A percentile compares a stretch with the other conserved stretches of the same genome.
Conservation (phyloP, 2,888 invertebrate species). For the Sericinus montela region DNA sequence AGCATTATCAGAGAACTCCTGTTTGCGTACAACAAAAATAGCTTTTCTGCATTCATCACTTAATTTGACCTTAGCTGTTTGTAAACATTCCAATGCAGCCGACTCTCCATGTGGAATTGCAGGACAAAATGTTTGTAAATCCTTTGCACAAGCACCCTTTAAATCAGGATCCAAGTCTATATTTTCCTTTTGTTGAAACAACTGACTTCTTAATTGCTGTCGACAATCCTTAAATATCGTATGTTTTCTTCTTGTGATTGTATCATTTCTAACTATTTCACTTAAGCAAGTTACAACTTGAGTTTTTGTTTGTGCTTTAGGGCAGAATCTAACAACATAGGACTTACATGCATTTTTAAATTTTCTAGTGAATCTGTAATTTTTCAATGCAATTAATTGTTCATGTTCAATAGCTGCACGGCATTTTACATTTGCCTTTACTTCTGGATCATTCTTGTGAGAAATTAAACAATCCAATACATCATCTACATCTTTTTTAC, state of each 20-base stretch:
- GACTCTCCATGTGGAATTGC: conserved; percentile 83
- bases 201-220: conserved; percentile 93
- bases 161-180: conserved; percentile 91
- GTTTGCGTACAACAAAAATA: conserved; percentile 90
- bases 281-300: conserved; percentile 92
- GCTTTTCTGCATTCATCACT: conserved; percentile 86
- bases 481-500: conserved; percentile 89
- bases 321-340: conserved; percentile 85
- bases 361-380: conserved; percentile 95
- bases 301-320: conserved; percentile 85
- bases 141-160: conserved; percentile 88
- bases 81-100: conserved; percentile 90
- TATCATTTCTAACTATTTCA: conserved; percentile 93
- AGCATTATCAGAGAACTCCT: conserved; percentile 91
- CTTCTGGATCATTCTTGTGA: conserved; percentile 92
- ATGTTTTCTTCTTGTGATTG: conserved; percentile 86
- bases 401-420: conserved; percentile 97
- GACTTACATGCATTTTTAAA: conserved; percentile 96
- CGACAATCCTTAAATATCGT: conserved; percentile 93
- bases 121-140: conserved; percentile 86
- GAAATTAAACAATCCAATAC: conserved; percentile 96
- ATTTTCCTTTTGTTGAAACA: conserved; percentile 95
- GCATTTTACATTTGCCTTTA: conserved; percentile 89
- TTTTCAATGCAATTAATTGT: conserved; percentile 95
- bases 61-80: conserved; percentile 81